Evolutionary conservation across 2,113 vertebrate species (phyloP).

Genomic region (Hyla sarda): DNA sequence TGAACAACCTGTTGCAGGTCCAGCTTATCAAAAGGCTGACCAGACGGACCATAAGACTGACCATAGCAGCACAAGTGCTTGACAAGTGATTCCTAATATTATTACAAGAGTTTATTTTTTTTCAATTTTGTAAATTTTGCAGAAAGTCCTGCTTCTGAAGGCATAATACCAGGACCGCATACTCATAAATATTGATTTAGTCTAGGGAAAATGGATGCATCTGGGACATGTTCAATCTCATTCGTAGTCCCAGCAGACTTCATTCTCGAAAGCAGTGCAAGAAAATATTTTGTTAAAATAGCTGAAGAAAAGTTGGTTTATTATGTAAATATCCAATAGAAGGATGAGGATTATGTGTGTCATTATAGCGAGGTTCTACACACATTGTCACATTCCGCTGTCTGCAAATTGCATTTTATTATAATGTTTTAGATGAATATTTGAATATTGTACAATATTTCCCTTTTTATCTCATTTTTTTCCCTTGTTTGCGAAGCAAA

Average conservation of each 20-base stretch:
- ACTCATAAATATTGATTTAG: neutral
- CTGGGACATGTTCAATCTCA: neutral
- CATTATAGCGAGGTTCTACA: neutral
- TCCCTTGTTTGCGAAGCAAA: neutral
- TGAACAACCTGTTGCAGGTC: no score
- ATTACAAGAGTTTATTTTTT: no score
- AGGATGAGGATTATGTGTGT: neutral
- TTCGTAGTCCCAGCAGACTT: neutral
- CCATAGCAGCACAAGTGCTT: no score
- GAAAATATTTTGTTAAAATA: constrained; percentile 7
- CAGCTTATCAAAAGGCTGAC: no score
- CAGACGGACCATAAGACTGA: no score
- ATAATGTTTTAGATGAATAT: constrained; percentile 30
- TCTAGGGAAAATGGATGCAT: neutral
- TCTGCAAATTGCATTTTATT: constrained; percentile 45
- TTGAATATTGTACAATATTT: constrained; percentile 41
- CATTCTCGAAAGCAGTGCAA: neutral
- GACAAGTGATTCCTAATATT: no score
- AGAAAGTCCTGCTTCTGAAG: no score
- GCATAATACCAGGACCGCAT: neutral
- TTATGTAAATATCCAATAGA: constrained; percentile 24
- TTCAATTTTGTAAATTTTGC: no score
- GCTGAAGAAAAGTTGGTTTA: constrained; percentile 20
- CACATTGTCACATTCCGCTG: constrained; percentile 14
- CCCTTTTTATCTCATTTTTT: constrained; percentile 26